These are phyloP conservation scores for Zosterops pallidus DNA, from an alignment of 2,113 vertebrate species.

Conservation along the genomic window DNA sequence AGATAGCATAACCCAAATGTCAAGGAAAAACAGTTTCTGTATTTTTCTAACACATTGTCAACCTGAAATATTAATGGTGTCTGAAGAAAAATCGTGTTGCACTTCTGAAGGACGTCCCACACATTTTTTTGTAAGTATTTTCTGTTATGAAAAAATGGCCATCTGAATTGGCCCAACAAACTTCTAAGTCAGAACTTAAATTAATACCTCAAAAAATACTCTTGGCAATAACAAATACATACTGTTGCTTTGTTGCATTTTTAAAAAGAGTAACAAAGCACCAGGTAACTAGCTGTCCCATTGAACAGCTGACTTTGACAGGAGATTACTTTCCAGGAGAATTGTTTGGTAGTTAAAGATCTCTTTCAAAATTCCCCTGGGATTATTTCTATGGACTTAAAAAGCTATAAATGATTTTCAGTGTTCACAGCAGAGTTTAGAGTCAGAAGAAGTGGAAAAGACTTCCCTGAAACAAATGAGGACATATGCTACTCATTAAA, in stretches of 20 bases:
- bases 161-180: background rate
- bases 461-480: background rate
- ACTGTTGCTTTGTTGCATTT: background rate
- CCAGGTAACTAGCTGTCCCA: background rate
- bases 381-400: background rate
- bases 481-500: rapidly evolving
- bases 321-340: background rate
- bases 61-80: background rate
- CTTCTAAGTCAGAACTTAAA: background rate
- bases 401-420: background rate
- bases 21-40: background rate
- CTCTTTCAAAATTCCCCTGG: background rate
- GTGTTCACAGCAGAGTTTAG: background rate
- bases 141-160: background rate
- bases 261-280: background rate
- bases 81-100: background rate
- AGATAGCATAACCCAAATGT: background rate
- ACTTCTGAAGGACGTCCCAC: background rate
- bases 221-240: background rate
- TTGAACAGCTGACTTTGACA: background rate
- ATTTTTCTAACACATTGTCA: background rate
- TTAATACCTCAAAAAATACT: background rate
- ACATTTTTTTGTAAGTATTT: background rate
- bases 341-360: background rate
- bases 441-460: background rate